A percentile compares a stretch with the other conserved stretches of the same genome.
Evolutionary conservation across 1,140 invertebrate species (phyloP).

Genomic region (Ostrea edulis): DNA sequence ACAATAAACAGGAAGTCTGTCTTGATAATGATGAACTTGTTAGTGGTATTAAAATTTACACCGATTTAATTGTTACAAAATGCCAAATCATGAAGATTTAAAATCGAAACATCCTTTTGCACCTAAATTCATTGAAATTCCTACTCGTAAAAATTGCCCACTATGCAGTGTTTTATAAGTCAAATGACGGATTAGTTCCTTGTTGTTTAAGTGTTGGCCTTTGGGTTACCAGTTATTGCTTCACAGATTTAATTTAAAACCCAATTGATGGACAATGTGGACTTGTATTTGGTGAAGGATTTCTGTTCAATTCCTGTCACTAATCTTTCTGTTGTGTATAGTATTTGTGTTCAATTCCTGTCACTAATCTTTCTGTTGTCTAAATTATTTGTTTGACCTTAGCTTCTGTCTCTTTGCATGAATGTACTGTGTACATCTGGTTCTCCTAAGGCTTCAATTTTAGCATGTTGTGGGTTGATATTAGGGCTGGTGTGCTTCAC

Average conservation of each 20-base stretch:
- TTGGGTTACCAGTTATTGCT: not conserved
- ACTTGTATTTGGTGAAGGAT: not conserved
- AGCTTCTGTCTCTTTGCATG: constrained; percentile 3
- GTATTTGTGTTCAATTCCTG: not conserved
- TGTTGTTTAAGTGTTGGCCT: not conserved
- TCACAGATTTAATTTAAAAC: not conserved
- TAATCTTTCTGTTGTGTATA: not conserved
- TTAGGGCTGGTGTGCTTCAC: not conserved
- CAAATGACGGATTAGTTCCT: no score
- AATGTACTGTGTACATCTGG: not conserved
- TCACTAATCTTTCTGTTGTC: not conserved
- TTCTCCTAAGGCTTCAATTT: not conserved
- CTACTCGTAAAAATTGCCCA: no score
- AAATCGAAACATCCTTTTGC: no score
- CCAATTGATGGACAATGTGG: not conserved
- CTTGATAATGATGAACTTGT: no score
- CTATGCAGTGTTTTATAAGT: no score
- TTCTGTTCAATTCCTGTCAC: not conserved
- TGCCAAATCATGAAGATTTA: no score
- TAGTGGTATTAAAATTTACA: no score
- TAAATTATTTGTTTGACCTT: not conserved
- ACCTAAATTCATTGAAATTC: no score
- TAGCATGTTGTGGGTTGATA: not conserved
- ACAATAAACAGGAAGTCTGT: no score
- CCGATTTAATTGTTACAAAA: no score